A percentile compares a stretch with the other conserved stretches of the same genome.
Evolutionary conservation across 1,140 invertebrate species (phyloP).

Genomic region (Nilaparvata lugens): DNA sequence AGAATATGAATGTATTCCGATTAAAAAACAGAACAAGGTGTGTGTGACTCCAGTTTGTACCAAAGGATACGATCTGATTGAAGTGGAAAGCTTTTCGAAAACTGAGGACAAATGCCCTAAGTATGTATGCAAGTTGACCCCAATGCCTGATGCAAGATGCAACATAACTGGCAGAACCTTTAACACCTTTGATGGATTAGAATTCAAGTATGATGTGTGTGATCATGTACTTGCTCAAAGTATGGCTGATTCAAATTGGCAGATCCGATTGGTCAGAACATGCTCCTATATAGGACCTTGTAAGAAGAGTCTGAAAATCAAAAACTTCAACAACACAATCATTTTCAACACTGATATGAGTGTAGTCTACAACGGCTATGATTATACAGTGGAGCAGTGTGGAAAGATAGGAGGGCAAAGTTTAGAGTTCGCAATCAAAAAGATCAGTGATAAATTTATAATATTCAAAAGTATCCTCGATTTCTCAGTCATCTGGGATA

Average conservation of each 20-base stretch:
- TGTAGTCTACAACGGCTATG: slow-evolving; percentile 52
- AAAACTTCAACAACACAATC: slow-evolving; percentile 45
- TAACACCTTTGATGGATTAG: slow-evolving; percentile 65
- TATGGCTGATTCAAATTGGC: slow-evolving; percentile 50
- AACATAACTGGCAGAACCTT: slow-evolving; percentile 63
- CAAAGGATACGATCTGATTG: slow-evolving; percentile 15
- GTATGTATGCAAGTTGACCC: slow-evolving; percentile 46
- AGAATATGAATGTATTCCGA: slow-evolving; percentile 30
- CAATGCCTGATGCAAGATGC: slow-evolving; percentile 52
- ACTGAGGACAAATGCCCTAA: slow-evolving; percentile 36
- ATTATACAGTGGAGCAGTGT: slow-evolving; percentile 44
- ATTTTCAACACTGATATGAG: slow-evolving; percentile 52
- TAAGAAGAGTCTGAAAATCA: slow-evolving; percentile 45
- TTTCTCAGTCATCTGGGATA: slow-evolving; percentile 61
- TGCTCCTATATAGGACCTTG: slow-evolving; percentile 44
- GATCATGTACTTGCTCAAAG: slow-evolving; percentile 66
- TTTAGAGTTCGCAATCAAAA: slow-evolving; percentile 52
- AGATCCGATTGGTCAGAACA: slow-evolving; percentile 52
- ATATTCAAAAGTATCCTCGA: slow-evolving; percentile 58
- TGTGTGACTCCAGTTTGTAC: slow-evolving; percentile 20
- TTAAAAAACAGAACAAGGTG: slow-evolving; percentile 1
- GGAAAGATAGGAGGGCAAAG: slow-evolving; percentile 52
- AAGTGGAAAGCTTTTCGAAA: not conserved
- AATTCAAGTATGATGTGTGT: slow-evolving; percentile 69
- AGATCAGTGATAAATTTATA: slow-evolving; percentile 54